Conservation (phyloP, 2,797 vertebrate species). For the Myripristis murdjan region DNA sequence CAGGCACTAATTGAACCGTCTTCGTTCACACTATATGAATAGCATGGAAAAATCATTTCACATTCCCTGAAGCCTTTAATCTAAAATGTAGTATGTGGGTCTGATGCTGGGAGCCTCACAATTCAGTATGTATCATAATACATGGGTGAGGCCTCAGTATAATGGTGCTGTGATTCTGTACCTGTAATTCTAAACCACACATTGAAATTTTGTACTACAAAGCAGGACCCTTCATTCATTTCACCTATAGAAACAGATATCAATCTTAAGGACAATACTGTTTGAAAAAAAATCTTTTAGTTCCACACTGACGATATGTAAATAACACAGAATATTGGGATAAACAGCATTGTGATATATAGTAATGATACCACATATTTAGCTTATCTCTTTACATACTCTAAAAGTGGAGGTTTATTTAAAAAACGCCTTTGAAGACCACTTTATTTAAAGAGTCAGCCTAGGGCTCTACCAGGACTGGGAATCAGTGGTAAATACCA, state of each 20-base stretch:
- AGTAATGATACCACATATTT: no score
- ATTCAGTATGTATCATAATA: background rate
- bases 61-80: background rate
- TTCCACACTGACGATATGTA: no score
- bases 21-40: background rate
- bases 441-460: background rate
- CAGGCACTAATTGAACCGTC: constrained; percentile 1
- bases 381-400: background rate
- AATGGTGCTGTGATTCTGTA: background rate
- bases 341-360: no score
- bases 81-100: background rate
- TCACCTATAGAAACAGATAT: no score
- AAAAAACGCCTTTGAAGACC: background rate
- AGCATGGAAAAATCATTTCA: background rate
- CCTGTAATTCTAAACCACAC: background rate
- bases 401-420: background rate
- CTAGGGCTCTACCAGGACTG: background rate
- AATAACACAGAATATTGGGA: no score
- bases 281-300: no score
- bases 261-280: background rate
- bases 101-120: background rate
- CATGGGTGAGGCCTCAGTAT: background rate
- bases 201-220: background rate
- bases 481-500: background rate
- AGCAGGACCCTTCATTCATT: background rate